A percentile compares a stretch with the other conserved stretches of the same genome.
Conservation (phyloP, 2,113 vertebrate species). For the Xiphorhynchus elegans region DNA sequence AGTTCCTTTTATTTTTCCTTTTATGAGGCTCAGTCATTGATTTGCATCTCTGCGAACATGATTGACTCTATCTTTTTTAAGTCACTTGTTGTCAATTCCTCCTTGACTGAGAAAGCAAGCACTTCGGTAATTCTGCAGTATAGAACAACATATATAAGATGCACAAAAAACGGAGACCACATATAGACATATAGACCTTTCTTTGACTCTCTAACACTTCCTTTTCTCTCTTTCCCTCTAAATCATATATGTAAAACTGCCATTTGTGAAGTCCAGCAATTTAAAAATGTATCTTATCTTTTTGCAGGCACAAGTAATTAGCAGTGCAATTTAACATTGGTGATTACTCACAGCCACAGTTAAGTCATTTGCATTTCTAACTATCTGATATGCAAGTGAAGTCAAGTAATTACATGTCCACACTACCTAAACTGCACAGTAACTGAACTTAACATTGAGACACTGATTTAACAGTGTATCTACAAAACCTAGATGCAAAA, state of each 20-base stretch:
- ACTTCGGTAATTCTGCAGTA: not conserved
- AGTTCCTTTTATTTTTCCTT: not conserved
- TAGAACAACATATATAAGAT: not conserved
- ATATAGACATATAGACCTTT: not conserved
- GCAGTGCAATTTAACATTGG: not conserved
- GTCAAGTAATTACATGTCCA: not conserved
- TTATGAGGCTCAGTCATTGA: rapidly evolving
- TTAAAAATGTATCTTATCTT: not conserved
- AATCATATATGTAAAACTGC: not conserved
- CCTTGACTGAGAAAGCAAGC: not conserved
- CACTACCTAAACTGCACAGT: not conserved
- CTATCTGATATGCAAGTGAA: not conserved
- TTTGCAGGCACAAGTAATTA: constrained; percentile 10
- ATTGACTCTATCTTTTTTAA: not conserved
- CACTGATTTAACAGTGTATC: not conserved
- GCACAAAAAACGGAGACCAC: not conserved
- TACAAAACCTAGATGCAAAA: not conserved
- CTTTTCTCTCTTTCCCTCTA: not conserved
- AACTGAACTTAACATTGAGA: not conserved
- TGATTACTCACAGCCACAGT: not conserved
- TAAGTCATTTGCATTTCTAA: constrained; percentile 6
- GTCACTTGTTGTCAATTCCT: not conserved
- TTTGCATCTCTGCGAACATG: not conserved
- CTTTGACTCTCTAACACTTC: not conserved
- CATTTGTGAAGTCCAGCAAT: not conserved